A percentile compares a stretch with the other conserved stretches of the same genome.
These are phyloP conservation scores for Trypoxylon attenuatum DNA, from an alignment of 2,888 invertebrate species.

Conservation along the genomic window DNA sequence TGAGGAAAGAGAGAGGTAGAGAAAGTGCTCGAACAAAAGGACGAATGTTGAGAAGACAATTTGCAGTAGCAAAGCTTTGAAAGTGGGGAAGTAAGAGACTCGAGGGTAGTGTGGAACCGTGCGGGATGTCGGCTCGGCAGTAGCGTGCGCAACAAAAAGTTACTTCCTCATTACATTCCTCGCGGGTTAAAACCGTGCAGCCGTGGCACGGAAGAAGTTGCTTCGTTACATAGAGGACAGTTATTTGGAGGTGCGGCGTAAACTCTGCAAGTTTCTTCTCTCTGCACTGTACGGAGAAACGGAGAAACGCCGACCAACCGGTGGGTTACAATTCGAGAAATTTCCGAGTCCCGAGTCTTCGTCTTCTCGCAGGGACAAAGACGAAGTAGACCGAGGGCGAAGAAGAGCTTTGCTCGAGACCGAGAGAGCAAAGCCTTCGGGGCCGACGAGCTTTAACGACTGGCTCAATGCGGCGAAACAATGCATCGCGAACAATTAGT, in stretches of 20 bases:
- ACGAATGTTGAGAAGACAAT: neutral
- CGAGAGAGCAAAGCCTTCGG: neutral
- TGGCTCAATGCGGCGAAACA: conserved; percentile 48
- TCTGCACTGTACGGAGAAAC: too few species aligned
- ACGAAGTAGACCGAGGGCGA: neutral
- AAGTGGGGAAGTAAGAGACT: neutral
- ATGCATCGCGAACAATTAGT: conserved; percentile 52
- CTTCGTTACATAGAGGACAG: neutral
- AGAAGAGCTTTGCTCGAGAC: neutral
- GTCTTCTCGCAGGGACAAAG: conserved; percentile 23
- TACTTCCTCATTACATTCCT: conserved; percentile 5
- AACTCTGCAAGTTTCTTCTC: neutral
- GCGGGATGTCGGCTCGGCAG: neutral
- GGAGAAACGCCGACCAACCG: conserved; percentile 4
- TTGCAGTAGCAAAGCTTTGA: too few species aligned
- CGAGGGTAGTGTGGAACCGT: neutral
- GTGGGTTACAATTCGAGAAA: conserved; percentile 27
- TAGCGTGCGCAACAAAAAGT: neutral
- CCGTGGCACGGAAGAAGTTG: neutral
- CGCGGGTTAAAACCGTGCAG: neutral
- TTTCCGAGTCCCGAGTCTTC: conserved; percentile 13
- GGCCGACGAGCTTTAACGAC: conserved; percentile 35
- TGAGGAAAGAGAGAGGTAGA: neutral
- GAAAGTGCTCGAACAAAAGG: neutral
- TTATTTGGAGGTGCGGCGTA: conserved; percentile 6